These are phyloP conservation scores for Trogon surrucura DNA, from an alignment of 2,113 vertebrate species.

Conservation along the genomic window DNA sequence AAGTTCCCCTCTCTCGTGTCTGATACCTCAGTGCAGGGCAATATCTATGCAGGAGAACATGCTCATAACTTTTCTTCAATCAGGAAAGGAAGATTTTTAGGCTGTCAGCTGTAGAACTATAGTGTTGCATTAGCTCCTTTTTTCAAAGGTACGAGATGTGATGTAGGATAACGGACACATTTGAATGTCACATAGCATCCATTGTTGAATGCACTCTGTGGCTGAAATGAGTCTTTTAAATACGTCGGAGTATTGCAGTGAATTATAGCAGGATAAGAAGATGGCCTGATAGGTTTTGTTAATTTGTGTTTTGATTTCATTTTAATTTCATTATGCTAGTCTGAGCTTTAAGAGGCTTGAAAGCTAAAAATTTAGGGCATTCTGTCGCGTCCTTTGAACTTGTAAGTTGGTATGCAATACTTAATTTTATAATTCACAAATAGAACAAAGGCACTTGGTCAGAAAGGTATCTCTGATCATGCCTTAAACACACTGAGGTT, in stretches of 20 bases:
- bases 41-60: not conserved
- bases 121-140: not conserved
- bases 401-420: not conserved
- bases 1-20: not conserved
- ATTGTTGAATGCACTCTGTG: not conserved
- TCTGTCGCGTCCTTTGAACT: not conserved
- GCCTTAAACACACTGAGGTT: not conserved
- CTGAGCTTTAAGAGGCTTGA: not conserved
- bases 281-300: not conserved
- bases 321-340: not conserved
- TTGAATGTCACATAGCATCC: not conserved
- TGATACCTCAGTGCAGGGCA: not conserved
- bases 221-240: not conserved
- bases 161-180: not conserved
- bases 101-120: not conserved
- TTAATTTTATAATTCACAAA: not conserved
- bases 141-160: not conserved
- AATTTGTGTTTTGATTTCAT: not conserved
- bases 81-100: not conserved
- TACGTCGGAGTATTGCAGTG: not conserved
- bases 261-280: not conserved
- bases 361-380: not conserved
- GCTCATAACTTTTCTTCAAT: fast-evolving
- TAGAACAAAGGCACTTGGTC: not conserved
- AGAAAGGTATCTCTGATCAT: not conserved